Evolutionary conservation across 2,797 vertebrate species (phyloP), one percentile per base, ranked within the genome.

Genomic region (Xenopus petersii): DNA sequence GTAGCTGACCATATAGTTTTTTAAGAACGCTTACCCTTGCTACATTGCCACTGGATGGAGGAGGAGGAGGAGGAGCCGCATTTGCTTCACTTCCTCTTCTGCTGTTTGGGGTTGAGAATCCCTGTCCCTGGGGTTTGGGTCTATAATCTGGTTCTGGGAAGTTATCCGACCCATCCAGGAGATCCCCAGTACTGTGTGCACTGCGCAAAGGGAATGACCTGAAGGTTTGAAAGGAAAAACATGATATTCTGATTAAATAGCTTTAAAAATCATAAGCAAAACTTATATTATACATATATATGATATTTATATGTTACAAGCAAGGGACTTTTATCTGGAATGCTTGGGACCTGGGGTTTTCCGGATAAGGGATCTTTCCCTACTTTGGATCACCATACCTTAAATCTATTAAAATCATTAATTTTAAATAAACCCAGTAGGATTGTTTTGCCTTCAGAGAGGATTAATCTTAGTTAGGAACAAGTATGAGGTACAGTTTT

Each of bases 121-220:
- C 58, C 7, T 79, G 77, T 0, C 63, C 48, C 0, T 69, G 79
- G 70, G 82, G 81, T 0, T 64, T 75, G 10, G 85, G 81, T 85
- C 85, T 80, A 73, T 88, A 85, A 46, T 80, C 87, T 9, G 86
- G 71, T 0, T 70, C 75, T 0, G 81, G 70, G 67, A 83, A 46
- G 87, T 88, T 75, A 82, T 84, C 69, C 48, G 87, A 83, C 30
- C 17, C 85, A 49, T 94, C 93, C 80, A 96, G 82, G 67, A 97
- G 90, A 81, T 95, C 93, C 80, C 93, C 92, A 76, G 94, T 88
- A 55, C 95, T 97, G 85, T 93, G 94, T 76, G 88, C 91, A 84
- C 92, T 94, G 73, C 93, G 86, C 49, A 94, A 83, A 0, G 87
- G 86, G 67, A 87, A 90, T 46, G 84, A 75, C 80, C 91, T 92